Evolutionary conservation across 2,888 invertebrate genomes (phyloP).

Genomic region (Creontiades dilutus): DNA sequence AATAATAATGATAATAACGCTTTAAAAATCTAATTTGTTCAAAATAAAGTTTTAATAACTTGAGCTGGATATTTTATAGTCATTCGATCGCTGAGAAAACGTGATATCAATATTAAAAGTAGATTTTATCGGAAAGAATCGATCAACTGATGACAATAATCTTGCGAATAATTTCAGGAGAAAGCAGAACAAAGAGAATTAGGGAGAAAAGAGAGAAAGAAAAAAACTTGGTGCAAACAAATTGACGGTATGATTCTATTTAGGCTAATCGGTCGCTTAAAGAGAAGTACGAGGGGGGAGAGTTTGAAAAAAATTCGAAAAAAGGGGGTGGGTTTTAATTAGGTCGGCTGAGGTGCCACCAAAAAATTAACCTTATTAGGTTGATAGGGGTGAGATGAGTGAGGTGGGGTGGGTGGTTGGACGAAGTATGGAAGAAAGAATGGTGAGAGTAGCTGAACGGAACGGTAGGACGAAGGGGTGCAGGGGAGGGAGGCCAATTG

Average conservation of each 20-base stretch:
- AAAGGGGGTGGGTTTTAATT: constrained; percentile 56
- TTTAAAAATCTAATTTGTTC: no score
- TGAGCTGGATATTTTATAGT: no score
- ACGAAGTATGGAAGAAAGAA: background rate
- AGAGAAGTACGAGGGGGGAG: constrained; percentile 2
- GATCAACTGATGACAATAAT: background rate
- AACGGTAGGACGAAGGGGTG: no score
- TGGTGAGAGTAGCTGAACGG: constrained; percentile 28
- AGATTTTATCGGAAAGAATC: background rate
- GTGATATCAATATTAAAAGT: no score
- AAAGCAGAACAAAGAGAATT: background rate
- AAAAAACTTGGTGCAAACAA: constrained; percentile 42
- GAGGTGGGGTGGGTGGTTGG: background rate
- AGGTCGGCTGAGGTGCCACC: constrained; percentile 62
- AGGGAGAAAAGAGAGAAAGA: background rate
- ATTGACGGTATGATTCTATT: constrained; percentile 62
- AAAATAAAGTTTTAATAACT: no score
- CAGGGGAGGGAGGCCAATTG: constrained; percentile 41
- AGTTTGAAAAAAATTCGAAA: constrained; percentile 39
- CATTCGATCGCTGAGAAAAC: no score
- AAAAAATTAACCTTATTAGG: constrained; percentile 68
- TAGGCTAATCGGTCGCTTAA: constrained; percentile 58
- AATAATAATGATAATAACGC: no score
- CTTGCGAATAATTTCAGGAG: background rate
- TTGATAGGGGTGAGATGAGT: constrained; percentile 4